Conservation (phyloP, 1,140 invertebrate species). For the Drosophila busckii region DNA sequence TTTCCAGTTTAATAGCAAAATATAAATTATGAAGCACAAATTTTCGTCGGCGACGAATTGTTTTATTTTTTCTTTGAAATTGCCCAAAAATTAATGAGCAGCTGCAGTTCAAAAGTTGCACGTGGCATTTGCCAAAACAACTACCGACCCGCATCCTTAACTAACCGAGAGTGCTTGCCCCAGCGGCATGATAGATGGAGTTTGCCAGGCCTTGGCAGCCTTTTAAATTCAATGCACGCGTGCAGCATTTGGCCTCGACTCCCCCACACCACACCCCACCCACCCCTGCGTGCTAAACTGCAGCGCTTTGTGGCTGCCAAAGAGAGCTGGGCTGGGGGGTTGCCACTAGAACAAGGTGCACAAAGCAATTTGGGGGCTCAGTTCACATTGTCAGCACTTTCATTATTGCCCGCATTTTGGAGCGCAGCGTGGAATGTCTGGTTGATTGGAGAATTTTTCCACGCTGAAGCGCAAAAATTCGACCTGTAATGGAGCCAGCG, state of each 20-base stretch:
- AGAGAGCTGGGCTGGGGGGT: background rate
- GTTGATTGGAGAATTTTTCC: constrained; percentile 27
- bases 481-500: background rate
- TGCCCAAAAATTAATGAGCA: constrained; percentile 37
- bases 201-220: constrained; percentile 45
- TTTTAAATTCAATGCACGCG: constrained; percentile 59
- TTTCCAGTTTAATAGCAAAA: constrained; percentile 16
- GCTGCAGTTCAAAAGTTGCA: constrained; percentile 44
- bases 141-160: no score
- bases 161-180: no score
- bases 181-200: constrained; percentile 33
- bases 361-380: constrained; percentile 44
- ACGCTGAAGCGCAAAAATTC: constrained; percentile 1
- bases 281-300: constrained; percentile 10
- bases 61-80: background rate
- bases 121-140: constrained; percentile 3
- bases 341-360: constrained; percentile 21
- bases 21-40: no score
- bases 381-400: constrained; percentile 59
- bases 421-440: background rate
- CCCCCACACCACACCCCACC: background rate
- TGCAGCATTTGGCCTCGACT: constrained; percentile 11
- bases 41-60: no score
- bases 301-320: constrained; percentile 23
- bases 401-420: constrained; percentile 54